Evolutionary conservation across 2,888 invertebrate genomes (phyloP).

Genomic region (Eupithecia exiguata): DNA sequence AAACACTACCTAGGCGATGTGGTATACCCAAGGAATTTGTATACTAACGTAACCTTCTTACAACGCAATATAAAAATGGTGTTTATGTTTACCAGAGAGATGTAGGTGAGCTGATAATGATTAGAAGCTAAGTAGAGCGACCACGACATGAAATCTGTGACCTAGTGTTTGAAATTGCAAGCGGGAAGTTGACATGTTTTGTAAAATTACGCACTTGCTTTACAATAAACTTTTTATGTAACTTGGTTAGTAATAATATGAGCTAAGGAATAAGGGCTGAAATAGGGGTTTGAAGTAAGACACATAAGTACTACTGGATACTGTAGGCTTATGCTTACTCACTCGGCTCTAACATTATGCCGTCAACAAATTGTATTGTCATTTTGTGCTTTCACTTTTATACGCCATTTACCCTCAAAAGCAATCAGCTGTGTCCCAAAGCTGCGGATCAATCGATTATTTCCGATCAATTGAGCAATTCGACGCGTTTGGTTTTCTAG

Average conservation of each 20-base stretch:
- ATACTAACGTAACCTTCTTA: too few species aligned
- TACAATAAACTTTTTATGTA: background rate
- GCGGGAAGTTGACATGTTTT: background rate
- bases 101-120: background rate
- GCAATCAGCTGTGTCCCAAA: slow-evolving; percentile 36
- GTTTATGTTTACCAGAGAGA: background rate
- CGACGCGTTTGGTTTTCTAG: slow-evolving; percentile 35
- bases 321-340: too few species aligned
- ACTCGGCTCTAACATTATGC: too few species aligned
- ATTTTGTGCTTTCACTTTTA: slow-evolving; percentile 27
- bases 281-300: too few species aligned
- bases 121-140: background rate
- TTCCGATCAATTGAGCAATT: slow-evolving; percentile 41
- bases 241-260: too few species aligned
- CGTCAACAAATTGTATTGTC: background rate
- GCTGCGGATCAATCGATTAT: slow-evolving; percentile 40
- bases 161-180: background rate
- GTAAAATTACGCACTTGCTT: background rate
- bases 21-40: too few species aligned
- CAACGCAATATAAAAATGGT: background rate
- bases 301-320: too few species aligned
- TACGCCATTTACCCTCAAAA: slow-evolving; percentile 29
- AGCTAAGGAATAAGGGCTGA: too few species aligned
- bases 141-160: too few species aligned
- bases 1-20: too few species aligned